Base-by-base conservation (phyloP, 2,797 vertebrate species). In the Anomalospiza imberbis region DNA sequence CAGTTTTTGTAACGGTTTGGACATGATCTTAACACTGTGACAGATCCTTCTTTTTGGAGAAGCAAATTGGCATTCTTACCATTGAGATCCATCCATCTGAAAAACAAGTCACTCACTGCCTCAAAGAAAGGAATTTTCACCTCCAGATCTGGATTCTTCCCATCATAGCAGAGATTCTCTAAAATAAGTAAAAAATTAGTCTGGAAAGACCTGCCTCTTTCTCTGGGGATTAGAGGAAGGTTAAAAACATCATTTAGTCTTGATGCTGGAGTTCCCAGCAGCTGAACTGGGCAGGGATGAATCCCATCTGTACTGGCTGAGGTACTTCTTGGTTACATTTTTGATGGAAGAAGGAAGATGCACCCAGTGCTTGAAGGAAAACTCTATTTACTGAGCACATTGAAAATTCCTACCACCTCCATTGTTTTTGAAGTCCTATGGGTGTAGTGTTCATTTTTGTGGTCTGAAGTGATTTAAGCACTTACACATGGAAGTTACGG, bases 371-470 rank as follows among this genome's bases (percentile, higher is more conserved):
- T 93, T 2, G 6, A 67, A 94, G 63, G 38, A 88, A 63, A 50
- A 32, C 55, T n/a, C 4, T 73, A 40, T 83, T 86, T 85, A 75
- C 48, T 28, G 55, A 84, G 10, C 0, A 1, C 70, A 8, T 15
- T 93, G 85, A 29, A 78, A 90, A 71, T 76, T 94, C 77, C 67
- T 88, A 18, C 71, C 34, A 76, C 55, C 74, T 90, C 57, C 38
- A 16, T 55, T 88, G 58, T 78, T 94, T 91, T 74, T 22, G 4
- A 82, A 77, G 63, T 57, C 63, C 74, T 72, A 1, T 86, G 95
- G 53, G 80, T 82, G 67, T 93, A 74, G 44, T 76, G 61, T 71
- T 86, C 74, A 66, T 92, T 91, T 91, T 93, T 94, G 80, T 95
- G 91, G 89, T 88, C 74, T 93, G 79, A 86, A 79, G 63, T 1